Evolutionary conservation across 2,797 vertebrate genomes (phyloP), one percentile per base, ranked within the genome.

Genomic region (Anguilla pacifica): DNA sequence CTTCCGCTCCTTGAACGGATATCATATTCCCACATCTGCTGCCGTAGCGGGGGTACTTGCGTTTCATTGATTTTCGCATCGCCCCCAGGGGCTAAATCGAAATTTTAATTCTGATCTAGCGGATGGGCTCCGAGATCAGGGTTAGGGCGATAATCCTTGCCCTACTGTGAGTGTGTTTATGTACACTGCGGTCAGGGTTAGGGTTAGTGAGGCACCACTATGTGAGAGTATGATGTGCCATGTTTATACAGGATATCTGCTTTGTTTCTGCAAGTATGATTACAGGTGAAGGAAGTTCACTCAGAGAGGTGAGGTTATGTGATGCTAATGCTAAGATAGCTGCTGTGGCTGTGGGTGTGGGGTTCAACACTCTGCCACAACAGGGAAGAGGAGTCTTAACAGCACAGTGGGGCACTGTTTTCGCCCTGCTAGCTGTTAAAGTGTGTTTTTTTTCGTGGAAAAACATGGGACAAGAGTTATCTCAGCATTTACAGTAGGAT

Each of bases 381-480:
- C n/a, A 35, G 43, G 19, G 79, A 17, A 67, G 7, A 82, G 55
- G 49, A 19, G 84, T 0, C 51, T 51, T 51, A 35, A 35, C 1
- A 35, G 91, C 51, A 92, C 91, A 91, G 90, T 51, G 25, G 88
- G 87, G 86, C 19, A 49, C 88, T 86, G 86, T 70, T 19, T 89
- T 89, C 77, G 59, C 19, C 0, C 51, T 39, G 85, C 59, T 86
- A 86, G 88, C 84, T 90, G 85, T 83, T 79, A 83, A 83, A 87
- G 83, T 88, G 31, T 86, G 91, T 89, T 89, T 89, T 89, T 35
- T 31, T 35, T 35, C 35, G 86, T 91, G 91, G 87, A 87, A 89
- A 91, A 86, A 72, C 39, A 67, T 53, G 6, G 31, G 57, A 28
- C 28, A 17, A 79, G 2, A 46, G 70, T 86, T 87, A 83, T 55